Conservation (phyloP, 1,140 invertebrate genomes). For the Triops cancriformis region DNA sequence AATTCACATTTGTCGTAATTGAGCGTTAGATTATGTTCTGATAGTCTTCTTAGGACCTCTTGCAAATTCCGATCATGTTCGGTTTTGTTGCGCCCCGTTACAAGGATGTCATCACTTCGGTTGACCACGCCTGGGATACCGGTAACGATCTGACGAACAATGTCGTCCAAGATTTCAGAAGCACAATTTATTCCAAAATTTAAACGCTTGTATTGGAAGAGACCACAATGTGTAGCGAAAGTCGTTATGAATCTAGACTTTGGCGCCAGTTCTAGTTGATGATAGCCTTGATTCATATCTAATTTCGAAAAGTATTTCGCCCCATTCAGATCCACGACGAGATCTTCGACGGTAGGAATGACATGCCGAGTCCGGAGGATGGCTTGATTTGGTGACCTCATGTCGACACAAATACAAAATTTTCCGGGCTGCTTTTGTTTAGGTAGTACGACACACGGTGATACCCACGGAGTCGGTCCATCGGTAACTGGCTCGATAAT, state of each 20-base stretch:
- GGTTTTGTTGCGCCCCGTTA: constrained; percentile 37
- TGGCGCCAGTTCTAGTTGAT: constrained; percentile 18
- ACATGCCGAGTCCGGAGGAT: constrained; percentile 21
- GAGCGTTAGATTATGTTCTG: constrained; percentile 31
- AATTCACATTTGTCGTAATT: constrained; percentile 33
- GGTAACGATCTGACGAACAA: constrained; percentile 20
- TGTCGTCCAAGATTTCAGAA: constrained; percentile 26
- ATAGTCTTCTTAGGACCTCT: constrained; percentile 29
- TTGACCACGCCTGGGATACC: constrained; percentile 24
- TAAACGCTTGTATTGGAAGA: constrained; percentile 24
- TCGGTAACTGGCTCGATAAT: too few relatives aligned
- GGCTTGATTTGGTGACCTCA: constrained; percentile 21
- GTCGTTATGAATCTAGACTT: constrained; percentile 23
- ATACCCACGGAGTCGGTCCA: constrained; percentile 24
- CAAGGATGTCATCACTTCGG: too few relatives aligned
- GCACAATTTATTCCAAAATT: constrained; percentile 28
- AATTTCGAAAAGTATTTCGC: constrained; percentile 23
- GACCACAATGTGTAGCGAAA: constrained; percentile 19
- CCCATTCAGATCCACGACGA: constrained; percentile 22
- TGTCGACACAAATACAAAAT: constrained; percentile 20
- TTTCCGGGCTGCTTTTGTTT: constrained; percentile 25
- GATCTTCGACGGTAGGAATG: constrained; percentile 22
- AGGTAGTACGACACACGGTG: constrained; percentile 18
- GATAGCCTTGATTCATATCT: too few relatives aligned
- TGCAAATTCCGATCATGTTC: constrained; percentile 33